A percentile compares a stretch with the other conserved stretches of the same genome.
phyloP scores from a whole-genome alignment of 2,113 vertebrate genomes.

The Phyllostomus discolor region DNA sequence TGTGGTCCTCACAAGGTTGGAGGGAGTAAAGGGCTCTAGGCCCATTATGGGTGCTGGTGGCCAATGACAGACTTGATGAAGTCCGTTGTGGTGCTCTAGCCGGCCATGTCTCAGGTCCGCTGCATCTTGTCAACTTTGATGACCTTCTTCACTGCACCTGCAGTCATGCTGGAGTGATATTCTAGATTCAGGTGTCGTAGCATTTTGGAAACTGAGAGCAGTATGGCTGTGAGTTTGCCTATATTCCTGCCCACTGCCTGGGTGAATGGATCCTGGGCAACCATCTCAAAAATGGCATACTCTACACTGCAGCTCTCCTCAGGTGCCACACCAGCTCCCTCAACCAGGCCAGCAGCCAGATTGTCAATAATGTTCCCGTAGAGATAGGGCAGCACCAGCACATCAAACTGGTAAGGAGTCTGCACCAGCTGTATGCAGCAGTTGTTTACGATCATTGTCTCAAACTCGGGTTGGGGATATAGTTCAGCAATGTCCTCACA shows the following conservation, averaged over 20 bases:
- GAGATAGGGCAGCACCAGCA: slow-evolving; percentile 97
- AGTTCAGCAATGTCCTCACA: slow-evolving; percentile 92
- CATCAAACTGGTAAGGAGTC: slow-evolving; percentile 97
- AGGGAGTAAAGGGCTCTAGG: slow-evolving; percentile 72
- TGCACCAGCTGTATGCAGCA: slow-evolving; percentile 99
- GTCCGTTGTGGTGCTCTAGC: slow-evolving; percentile 94
- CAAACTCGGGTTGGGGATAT: slow-evolving; percentile 96
- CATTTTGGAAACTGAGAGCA: slow-evolving; percentile 95
- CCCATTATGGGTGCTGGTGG: slow-evolving; percentile 87
- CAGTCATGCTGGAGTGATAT: slow-evolving; percentile 90
- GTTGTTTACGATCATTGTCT: slow-evolving; percentile 97
- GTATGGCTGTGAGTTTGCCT: slow-evolving; percentile 96
- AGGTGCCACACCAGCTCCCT: slow-evolving; percentile 94
- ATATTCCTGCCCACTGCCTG: slow-evolving; percentile 98
- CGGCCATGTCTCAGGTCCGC: slow-evolving; percentile 92
- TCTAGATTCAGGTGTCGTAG: slow-evolving; percentile 93
- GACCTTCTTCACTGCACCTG: slow-evolving; percentile 93
- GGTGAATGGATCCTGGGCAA: slow-evolving; percentile 94
- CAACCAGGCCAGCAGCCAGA: slow-evolving; percentile 93
- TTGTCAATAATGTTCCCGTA: slow-evolving; percentile 98
- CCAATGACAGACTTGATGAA: slow-evolving; percentile 93
- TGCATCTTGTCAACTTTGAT: slow-evolving; percentile 96
- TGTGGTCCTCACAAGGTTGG: slow-evolving; percentile 66
- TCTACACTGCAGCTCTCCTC: slow-evolving; percentile 97
- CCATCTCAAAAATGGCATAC: slow-evolving; percentile 95